phyloP scores from a whole-genome alignment of 2,113 vertebrate genomes.

The Chlamydotis undulata region DNA sequence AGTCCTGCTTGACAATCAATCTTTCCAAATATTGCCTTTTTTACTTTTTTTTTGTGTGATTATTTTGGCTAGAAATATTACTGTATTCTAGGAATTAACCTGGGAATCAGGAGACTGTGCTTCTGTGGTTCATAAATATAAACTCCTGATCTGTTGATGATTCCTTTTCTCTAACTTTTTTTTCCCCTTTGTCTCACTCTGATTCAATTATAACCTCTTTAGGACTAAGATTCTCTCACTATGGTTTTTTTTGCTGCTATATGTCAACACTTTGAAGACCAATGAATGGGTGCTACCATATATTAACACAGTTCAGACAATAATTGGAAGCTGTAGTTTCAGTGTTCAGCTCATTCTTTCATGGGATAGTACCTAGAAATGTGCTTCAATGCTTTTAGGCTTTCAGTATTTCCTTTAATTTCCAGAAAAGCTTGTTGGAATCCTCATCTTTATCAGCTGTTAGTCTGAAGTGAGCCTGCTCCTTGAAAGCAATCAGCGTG shows the following conservation, averaged over 20 bases:
- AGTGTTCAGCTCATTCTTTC: background rate
- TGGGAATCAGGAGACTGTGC: background rate
- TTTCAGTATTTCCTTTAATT: constrained; percentile 17
- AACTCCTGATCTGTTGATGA: background rate
- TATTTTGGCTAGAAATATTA: background rate
- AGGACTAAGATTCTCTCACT: background rate
- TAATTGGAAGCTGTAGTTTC: background rate
- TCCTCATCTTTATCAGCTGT: constrained; percentile 41
- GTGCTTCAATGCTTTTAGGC: background rate
- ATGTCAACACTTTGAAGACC: background rate
- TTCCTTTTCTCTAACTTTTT: background rate
- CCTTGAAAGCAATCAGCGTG: constrained; percentile 9
- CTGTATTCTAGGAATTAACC: background rate
- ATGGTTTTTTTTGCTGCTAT: background rate
- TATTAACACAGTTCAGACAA: background rate
- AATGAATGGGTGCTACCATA: background rate
- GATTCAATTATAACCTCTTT: background rate
- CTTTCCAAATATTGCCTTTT: background rate
- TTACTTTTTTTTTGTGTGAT: background rate
- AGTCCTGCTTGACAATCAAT: background rate
- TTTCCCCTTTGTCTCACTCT: background rate
- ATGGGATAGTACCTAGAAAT: background rate
- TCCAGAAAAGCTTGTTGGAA: constrained; percentile 9
- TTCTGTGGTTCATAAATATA: background rate
- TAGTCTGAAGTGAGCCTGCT: constrained; percentile 33